Base-by-base conservation (phyloP, 2,888 invertebrate species). In the Apamea anceps region DNA sequence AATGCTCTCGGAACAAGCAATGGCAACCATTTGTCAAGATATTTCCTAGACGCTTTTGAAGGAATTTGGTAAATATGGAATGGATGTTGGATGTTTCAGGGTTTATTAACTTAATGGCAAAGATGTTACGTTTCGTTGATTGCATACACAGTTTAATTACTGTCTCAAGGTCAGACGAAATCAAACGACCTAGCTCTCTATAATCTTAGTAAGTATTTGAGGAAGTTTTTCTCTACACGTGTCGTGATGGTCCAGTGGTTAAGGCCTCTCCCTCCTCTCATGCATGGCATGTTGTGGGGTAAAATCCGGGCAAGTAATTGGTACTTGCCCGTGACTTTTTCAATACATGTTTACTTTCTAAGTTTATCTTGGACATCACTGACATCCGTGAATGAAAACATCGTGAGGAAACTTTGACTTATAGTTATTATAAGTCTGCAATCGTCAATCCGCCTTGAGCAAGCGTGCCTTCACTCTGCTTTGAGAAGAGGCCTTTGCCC, bases 1-100 rank as follows among this genome's bases (percentile, higher is more conserved):
- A 72, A 77, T 63, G 71, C 25, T 60, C 21, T 48, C 65, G 45
- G 60, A 68, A 72, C 63, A 62, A 74, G 63, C 28, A 77, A 82
- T 82, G 60, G 25, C 25, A 79, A 71, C 32, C 66, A 75, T 67
- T 82, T 62, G 65, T 70, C 48, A 70, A 63, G 63, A 82, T 42
- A 84, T 63, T 70, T 57, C 51, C 25, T 63, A 62, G 48, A 32
- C 75, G n/a, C 48, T 37, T 68, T 74, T 72, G 62, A 10, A 57
- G n/a, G 42, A 75, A 79, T 75, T 72, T 25, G 5, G 54, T 75
- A 42, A 67, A 86, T 25, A 54, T 54, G 65, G 37, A 86, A 72
- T n/a, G 5, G n/a, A 72, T 72, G 32, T 57, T 32, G n/a, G n/a
- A n/a, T 48, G 4, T 42, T 74, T 75, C 3, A 51, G 2, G 65